Evolutionary conservation across 1,140 invertebrate species (phyloP).

Genomic region (Anastatus disparis): DNA sequence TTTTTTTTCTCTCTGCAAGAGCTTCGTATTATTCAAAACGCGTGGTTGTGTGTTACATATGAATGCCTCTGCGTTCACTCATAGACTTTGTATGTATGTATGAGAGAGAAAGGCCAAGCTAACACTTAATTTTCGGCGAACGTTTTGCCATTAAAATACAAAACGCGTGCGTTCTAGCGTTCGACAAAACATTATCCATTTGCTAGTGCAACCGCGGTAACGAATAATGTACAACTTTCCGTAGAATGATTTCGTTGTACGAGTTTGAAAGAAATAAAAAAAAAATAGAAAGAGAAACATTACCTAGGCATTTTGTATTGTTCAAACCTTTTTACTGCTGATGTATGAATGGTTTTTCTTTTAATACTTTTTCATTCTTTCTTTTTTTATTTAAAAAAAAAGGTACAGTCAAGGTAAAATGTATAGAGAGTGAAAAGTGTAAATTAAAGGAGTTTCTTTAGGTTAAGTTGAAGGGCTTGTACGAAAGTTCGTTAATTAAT

Average conservation of each 20-base stretch:
- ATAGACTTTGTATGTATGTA: too few relatives aligned
- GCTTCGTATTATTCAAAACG: background rate
- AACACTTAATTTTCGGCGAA: conserved; percentile 41
- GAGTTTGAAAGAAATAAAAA: too few relatives aligned
- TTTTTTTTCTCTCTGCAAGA: too few relatives aligned
- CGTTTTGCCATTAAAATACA: conserved; percentile 39
- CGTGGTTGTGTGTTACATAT: background rate
- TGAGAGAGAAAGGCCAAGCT: background rate
- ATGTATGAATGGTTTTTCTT: conserved; percentile 14
- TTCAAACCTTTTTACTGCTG: conserved; percentile 17
- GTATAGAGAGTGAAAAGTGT: too few relatives aligned
- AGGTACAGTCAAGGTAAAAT: too few relatives aligned
- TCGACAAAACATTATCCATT: conserved; percentile 43
- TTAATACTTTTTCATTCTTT: too few relatives aligned
- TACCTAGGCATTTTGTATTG: conserved; percentile 11
- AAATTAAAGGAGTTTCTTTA: background rate
- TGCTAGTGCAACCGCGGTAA: conserved; percentile 18
- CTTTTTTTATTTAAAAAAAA: too few relatives aligned
- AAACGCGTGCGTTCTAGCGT: conserved; percentile 6
- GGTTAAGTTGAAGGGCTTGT: too few relatives aligned
- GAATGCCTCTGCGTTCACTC: background rate
- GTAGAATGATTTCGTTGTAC: background rate
- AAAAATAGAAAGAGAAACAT: too few relatives aligned
- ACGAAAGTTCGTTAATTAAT: conserved; percentile 28
- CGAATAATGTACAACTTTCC: conserved; percentile 33